Evolutionary conservation across 2,113 vertebrate genomes (phyloP).

Genomic region (Zosterops lateralis): DNA sequence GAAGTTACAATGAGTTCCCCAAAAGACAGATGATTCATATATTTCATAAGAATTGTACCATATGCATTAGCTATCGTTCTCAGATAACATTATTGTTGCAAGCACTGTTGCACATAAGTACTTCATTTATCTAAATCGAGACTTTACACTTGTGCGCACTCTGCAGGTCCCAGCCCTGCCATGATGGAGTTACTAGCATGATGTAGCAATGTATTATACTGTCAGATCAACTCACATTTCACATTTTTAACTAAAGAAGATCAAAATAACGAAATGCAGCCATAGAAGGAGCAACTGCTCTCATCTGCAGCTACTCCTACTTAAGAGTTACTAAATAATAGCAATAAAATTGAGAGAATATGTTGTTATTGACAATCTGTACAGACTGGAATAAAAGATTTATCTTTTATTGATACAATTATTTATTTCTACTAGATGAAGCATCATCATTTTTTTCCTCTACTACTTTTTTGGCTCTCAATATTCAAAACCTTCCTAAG

Average conservation of each 20-base stretch:
- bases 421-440: background rate
- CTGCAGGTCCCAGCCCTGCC: slow-evolving; percentile 22
- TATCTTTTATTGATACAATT: background rate
- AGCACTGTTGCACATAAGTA: slow-evolving; percentile 1
- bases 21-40: slow-evolving; percentile 55
- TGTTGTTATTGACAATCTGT: slow-evolving; percentile 3
- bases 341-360: background rate
- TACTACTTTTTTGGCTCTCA: background rate
- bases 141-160: background rate
- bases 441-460: background rate
- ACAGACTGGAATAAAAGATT: slow-evolving; percentile 45
- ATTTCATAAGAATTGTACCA: slow-evolving; percentile 37
- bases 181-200: background rate
- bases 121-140: slow-evolving; percentile 47
- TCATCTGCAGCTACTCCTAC: background rate
- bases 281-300: background rate
- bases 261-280: background rate
- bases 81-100: slow-evolving; percentile 42
- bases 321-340: background rate
- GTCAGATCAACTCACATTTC: background rate
- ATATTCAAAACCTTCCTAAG: background rate
- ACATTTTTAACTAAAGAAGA: slow-evolving; percentile 24
- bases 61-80: background rate
- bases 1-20: background rate
- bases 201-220: background rate